Conservation (phyloP, 1,140 invertebrate genomes). For the Heliconius eleuchia region DNA sequence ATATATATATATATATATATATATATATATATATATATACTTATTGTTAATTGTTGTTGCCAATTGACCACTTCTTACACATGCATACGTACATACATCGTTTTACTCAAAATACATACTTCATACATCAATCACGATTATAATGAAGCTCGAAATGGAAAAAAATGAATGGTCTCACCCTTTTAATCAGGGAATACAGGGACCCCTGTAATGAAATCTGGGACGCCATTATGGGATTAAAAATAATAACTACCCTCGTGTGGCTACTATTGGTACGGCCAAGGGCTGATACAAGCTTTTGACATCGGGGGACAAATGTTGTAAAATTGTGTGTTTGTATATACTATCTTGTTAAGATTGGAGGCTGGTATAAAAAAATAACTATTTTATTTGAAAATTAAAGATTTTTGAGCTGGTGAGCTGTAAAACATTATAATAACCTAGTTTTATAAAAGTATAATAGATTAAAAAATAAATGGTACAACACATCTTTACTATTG, state of each 20-base stretch:
- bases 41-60: no score
- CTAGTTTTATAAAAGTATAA: no score
- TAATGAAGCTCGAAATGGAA: constrained; percentile 47
- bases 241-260: constrained; percentile 71
- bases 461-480: no score
- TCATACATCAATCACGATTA: constrained; percentile 45
- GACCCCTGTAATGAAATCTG: constrained; percentile 74
- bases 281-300: constrained; percentile 63
- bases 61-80: not conserved
- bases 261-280: constrained; percentile 49
- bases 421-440: no score
- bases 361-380: no score
- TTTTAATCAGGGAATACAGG: constrained; percentile 63
- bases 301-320: constrained; percentile 49
- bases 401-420: no score
- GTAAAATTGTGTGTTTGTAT: not conserved
- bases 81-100: not conserved
- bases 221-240: constrained; percentile 77
- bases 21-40: no score
- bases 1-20: no score
- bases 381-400: no score
- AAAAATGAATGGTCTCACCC: constrained; percentile 64
- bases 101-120: not conserved
- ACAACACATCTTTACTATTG: no score
- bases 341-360: no score